Percentiles rank a stretch among this genome's conserved stretches.
Evolutionary conservation across 2,113 vertebrate species (phyloP).

Genomic region (Nothocercus nigrocapillus): DNA sequence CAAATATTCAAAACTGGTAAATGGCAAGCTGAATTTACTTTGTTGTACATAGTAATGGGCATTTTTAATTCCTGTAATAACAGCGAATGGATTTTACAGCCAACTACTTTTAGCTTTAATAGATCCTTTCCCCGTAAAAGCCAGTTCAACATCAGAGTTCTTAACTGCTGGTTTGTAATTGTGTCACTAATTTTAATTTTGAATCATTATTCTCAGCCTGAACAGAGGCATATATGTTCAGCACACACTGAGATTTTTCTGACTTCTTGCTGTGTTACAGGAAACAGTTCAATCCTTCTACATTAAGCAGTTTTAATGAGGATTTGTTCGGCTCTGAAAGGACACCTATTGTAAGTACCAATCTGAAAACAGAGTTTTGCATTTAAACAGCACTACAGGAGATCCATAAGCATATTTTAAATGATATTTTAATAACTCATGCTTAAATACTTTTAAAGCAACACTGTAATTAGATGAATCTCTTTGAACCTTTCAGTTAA

Average conservation of each 20-base stretch:
- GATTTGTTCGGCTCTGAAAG: slow-evolving; percentile 35
- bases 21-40: not conserved
- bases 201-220: not conserved
- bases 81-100: not conserved
- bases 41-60: not conserved
- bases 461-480: slow-evolving; percentile 40
- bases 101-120: not conserved
- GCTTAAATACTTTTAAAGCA: slow-evolving; percentile 57
- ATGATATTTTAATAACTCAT: slow-evolving; percentile 48
- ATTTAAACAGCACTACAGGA: slow-evolving; percentile 23
- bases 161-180: not conserved
- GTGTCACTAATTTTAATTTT: slow-evolving; percentile 6
- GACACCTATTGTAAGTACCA: not conserved
- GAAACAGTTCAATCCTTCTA: not conserved
- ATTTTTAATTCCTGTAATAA: slow-evolving; percentile 11
- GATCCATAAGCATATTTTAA: slow-evolving; percentile 44
- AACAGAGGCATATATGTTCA: not conserved
- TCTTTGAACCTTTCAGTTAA: slow-evolving; percentile 57
- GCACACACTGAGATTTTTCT: not conserved
- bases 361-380: slow-evolving; percentile 30
- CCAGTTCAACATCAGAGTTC: slow-evolving; percentile 4
- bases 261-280: not conserved
- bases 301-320: slow-evolving; percentile 18
- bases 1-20: not conserved
- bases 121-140: slow-evolving; percentile 2